Evolutionary conservation across 2,797 vertebrate genomes (phyloP), one percentile per base, ranked within the genome.

Genomic region (Acanthiza pusilla): DNA sequence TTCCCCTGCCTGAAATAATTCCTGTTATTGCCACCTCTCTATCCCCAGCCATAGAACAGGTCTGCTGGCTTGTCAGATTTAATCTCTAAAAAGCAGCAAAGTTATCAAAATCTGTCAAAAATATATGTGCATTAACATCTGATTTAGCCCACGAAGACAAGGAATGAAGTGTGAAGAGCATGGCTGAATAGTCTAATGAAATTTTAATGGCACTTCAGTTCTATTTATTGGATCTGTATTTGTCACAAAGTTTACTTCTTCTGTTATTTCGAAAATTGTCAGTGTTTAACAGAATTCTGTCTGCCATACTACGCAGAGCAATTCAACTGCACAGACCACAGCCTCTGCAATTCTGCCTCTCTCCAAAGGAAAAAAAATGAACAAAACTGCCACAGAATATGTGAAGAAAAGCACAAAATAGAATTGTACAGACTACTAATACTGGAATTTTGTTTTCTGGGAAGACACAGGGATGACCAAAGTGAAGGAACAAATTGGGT

Each of bases 71-170:
- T 92, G 87, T 96, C 92, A 96, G 51, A 90, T 61, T 88, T 93
- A 80, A 92, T 96, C 29, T 78, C 61, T 43, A 30, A 79, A 76
- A 97, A 82, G 36, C 68, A 91, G 18, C 7, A 43, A 58, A 91
- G 67, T 62, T 90, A 93, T 63, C 51, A 87, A 94, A 95, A 91
- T 86, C 30, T 91, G 77, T 78, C 26, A 73, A 85, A 95, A 77
- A 85, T 83, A 29, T 36, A 30, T 73, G n/a, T 73, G 53, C 70
- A 67, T 81, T 96, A 96, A 94, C 85, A 95, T 96, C 53, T 91
- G 87, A 93, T 78, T 92, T 88, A 83, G 19, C 63, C 76, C 57
- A 65, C 2, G 2, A 96, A 96, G 82, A 36, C 36, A 85, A 85
- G 25, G 92, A 94, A 45, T 77, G 50, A 70, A 40, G 50, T 81